A percentile compares a stretch with the other conserved stretches of the same genome.
Conservation (phyloP, 2,113 vertebrate species). For the Antechinus flavipes region DNA sequence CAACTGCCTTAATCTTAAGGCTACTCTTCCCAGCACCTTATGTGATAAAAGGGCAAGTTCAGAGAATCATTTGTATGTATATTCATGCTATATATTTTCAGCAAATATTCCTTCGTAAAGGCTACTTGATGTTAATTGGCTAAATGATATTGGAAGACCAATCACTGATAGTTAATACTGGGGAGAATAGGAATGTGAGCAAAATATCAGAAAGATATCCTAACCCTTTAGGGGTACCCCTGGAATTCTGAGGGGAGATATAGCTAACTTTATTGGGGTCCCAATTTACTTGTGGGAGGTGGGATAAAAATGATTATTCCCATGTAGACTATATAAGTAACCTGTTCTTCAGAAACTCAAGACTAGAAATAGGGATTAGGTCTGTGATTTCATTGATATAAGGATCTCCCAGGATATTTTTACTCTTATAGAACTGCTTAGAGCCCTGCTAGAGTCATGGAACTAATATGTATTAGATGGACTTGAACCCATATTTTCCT, state of each 20-base stretch:
- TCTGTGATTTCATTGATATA: not conserved
- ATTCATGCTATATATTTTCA: too few relatives aligned
- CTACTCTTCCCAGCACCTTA: too few relatives aligned
- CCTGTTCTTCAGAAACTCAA: not conserved
- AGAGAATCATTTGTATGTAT: too few relatives aligned
- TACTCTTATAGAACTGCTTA: not conserved
- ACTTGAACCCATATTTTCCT: not conserved
- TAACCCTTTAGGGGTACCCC: not conserved
- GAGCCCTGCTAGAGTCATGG: not conserved
- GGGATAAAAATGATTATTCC: too few relatives aligned
- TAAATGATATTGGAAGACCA: not conserved
- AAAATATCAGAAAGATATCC: not conserved
- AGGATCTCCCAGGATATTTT: not conserved
- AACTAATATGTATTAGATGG: not conserved
- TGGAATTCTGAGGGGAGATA: not conserved
- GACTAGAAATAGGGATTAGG: not conserved
- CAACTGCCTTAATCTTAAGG: too few relatives aligned
- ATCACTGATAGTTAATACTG: not conserved
- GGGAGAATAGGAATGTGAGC: not conserved
- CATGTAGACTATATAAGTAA: not conserved
- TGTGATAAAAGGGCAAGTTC: too few relatives aligned
- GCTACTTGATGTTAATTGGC: not conserved
- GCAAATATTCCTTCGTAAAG: not conserved
- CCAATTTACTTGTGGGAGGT: not conserved
- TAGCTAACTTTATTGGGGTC: not conserved